Conservation (phyloP, 2,113 vertebrate genomes). For the Nothocercus nigrocapillus region DNA sequence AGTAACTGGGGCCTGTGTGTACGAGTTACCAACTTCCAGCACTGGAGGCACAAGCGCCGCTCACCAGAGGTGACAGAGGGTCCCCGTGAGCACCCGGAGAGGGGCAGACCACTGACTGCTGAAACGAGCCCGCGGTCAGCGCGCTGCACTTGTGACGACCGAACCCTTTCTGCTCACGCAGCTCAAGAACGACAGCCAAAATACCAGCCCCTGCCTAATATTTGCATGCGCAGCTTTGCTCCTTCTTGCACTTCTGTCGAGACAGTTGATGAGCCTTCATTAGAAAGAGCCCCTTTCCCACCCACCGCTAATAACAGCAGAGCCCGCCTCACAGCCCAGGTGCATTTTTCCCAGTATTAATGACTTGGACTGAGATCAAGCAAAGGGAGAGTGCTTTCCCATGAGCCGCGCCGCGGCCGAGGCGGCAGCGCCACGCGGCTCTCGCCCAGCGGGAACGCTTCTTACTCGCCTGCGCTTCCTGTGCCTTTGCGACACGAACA, state of each 20-base stretch:
- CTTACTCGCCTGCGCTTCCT: neutral
- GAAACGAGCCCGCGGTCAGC: neutral
- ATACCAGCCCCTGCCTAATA: neutral
- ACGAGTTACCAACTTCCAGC: neutral
- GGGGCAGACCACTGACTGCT: fast-evolving
- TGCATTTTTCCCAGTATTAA: neutral
- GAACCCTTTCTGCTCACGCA: neutral
- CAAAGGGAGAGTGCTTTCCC: neutral
- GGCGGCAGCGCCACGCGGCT: too few species aligned
- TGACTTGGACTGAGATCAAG: fast-evolving
- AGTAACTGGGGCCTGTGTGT: too few species aligned
- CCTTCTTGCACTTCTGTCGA: neutral
- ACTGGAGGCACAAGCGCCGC: neutral
- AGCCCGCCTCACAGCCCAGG: neutral
- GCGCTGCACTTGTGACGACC: fast-evolving
- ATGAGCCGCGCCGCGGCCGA: fast-evolving
- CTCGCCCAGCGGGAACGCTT: neutral
- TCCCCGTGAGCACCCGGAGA: neutral
- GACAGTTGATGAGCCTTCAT: neutral
- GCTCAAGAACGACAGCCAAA: neutral
- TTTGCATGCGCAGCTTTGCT: neutral
- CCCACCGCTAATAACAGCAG: neutral
- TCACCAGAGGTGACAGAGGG: neutral
- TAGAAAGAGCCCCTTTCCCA: neutral
- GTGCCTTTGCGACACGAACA: fast-evolving